Conservation (phyloP, 2,113 vertebrate species). For the Phrynosoma blainvillii region DNA sequence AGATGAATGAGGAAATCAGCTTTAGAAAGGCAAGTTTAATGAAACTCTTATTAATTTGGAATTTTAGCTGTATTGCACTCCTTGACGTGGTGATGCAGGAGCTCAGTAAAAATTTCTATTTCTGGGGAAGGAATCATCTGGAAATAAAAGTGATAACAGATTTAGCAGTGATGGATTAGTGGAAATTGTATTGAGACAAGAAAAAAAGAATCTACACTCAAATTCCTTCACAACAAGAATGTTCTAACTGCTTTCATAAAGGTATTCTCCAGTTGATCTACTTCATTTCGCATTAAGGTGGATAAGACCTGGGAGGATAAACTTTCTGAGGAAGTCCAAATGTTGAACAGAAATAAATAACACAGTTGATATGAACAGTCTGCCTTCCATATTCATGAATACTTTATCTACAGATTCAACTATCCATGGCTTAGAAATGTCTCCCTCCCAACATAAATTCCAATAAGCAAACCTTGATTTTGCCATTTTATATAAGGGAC, state of each 20-base stretch:
- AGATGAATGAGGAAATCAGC: neutral
- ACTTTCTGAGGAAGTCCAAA: too few species aligned
- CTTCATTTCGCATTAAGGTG: neutral
- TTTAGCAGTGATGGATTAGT: neutral
- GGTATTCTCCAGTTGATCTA: neutral
- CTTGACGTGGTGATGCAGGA: too few species aligned
- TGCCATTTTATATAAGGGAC: too few species aligned
- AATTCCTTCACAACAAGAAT: neutral
- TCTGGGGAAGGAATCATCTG: neutral
- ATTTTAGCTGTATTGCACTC: neutral
- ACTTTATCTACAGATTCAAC: too few species aligned
- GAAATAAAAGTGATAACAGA: neutral
- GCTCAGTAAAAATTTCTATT: neutral
- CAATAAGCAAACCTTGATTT: too few species aligned
- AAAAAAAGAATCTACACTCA: neutral
- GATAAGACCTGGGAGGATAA: too few species aligned
- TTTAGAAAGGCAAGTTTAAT: neutral
- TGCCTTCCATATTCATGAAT: too few species aligned
- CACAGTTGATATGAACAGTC: too few species aligned
- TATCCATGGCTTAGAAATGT: too few species aligned
- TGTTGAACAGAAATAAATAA: too few species aligned
- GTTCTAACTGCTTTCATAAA: neutral
- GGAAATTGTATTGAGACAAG: neutral
- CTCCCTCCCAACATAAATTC: too few species aligned
- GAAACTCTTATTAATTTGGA: neutral